Base-by-base conservation (phyloP, 2,888 invertebrate genomes). In the Apamea anceps region DNA sequence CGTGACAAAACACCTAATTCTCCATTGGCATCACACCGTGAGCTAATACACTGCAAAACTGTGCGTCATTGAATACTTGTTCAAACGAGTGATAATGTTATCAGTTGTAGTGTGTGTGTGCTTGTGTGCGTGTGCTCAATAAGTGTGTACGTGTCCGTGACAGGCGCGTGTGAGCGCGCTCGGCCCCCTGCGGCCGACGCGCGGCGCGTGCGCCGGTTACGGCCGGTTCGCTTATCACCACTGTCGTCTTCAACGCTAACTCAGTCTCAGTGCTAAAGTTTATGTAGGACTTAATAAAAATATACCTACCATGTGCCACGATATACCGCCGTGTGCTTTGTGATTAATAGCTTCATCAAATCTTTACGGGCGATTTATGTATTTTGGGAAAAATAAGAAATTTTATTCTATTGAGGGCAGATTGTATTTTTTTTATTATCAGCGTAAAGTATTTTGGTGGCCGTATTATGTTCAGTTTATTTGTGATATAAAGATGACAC, bases 101-200 rank as follows among this genome's bases (percentile, higher is more conserved):
- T 95, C 95, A 93, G 91, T 87, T 60, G 80, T 62, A 28, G 3
- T 45, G 21, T 81, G 3, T 37, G 21, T 81, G 67, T 37, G 67
- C 18, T 48, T 48, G 89, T 89, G 85, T 90, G 90, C 57, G 90
- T 85, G 81, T 68, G 80, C 82, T 75, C 77, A 81, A 85, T 87
- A 86, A 78, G 89, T 82, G 85, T 85, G 89, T 85, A 89, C 86
- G 88, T 62, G 85, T 87, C 89, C 67, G 87, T 76, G 89, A 91
- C 82, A n/a, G 48, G 65, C 72, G 79, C 67, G 79, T 85, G 91
- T 89, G 93, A 80, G 91, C 84, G 88, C 79, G 87, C 74, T 74
- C 93, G 96, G 95, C 96, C 95, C 94, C 95, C 96, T 95, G 96
- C 95, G 95, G 96, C 92, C 94, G 94, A 95, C 94, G 94, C 94